A percentile compares a stretch with the other conserved stretches of the same genome.
These are phyloP conservation scores for Dryobota labecula DNA, from an alignment of 2,888 invertebrate species.

Conservation along the genomic window DNA sequence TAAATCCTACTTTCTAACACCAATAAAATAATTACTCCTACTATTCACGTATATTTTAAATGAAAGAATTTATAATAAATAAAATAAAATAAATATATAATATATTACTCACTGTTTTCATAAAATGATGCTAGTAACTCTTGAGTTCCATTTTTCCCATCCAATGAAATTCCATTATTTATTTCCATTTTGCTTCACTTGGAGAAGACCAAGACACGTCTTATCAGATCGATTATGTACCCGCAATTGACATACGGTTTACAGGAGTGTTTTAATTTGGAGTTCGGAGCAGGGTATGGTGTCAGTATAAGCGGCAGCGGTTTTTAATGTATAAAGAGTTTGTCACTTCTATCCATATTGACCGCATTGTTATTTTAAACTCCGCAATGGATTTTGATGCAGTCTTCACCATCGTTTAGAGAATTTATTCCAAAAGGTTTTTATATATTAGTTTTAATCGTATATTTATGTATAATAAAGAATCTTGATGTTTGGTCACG, in stretches of 20 bases:
- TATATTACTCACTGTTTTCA: conserved; percentile 32
- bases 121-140: background rate
- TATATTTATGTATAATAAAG: too few species aligned
- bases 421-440: too few species aligned
- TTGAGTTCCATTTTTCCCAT: conserved; percentile 23
- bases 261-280: conserved; percentile 7
- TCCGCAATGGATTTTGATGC: too few species aligned
- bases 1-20: background rate
- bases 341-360: too few species aligned
- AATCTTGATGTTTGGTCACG: too few species aligned
- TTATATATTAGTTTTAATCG: too few species aligned
- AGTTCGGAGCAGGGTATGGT: conserved; percentile 21
- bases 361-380: too few species aligned
- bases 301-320: conserved; percentile 20
- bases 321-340: background rate
- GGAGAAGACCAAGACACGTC: conserved; percentile 24
- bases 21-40: background rate
- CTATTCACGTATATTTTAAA: background rate
- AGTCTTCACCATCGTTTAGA: too few species aligned
- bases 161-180: conserved; percentile 3
- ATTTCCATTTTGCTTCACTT: conserved; percentile 35
- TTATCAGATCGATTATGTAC: conserved; percentile 26
- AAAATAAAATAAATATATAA: background rate
- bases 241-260: conserved; percentile 25
- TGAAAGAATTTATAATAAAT: background rate